Base-by-base conservation (phyloP, 2,888 invertebrate genomes). In the Apamea crenata region DNA sequence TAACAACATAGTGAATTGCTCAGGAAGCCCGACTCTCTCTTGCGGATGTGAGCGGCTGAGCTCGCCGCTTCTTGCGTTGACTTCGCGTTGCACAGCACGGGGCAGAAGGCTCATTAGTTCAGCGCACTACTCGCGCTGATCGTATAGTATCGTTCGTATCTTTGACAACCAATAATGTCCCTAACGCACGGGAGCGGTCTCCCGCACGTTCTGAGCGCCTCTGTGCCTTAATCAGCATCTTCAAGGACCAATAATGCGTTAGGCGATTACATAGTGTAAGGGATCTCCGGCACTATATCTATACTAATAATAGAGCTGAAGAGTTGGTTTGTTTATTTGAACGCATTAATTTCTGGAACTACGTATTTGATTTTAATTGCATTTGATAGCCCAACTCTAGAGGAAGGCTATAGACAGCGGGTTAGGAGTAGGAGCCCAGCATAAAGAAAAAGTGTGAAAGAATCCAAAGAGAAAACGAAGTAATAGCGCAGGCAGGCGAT, bases 1-100 rank as follows among this genome's bases (percentile, higher is more conserved):
- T n/a, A 77, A 67, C 74, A 40, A 63, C 63, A 40, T 56, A 47
- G 29, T 73, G 56, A 44, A 74, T 68, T 44, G 66, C 47, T 63
- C 67, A 56, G 70, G 67, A 80, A 81, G 61, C 44, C 40, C n/a
- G n/a, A 7, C 44, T 69, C 40, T 61, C 44, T 25, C 25, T 59
- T 32, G 12, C 7, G 7, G 47, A 21, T 63, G 50, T 25, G 53
- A 36, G 32, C n/a, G 21, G n/a, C 40, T 40, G 69, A 32, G 47
- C 29, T n/a, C 25, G 36, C 36, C 29, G 66, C 68, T 36, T 40
- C n/a, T 47, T 25, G 16, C 5, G 21, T n/a, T 50, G 21, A 25
- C 1, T 12, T 16, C 16, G 8, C 63, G 32, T 47, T 56, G 36
- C 5, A 36, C 32, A 14, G 3, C 8, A 16, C 40, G n/a, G n/a